Evolutionary conservation across 2,888 invertebrate genomes (phyloP), one percentile per base, ranked within the genome.

Genomic region (Eulithis prunata): DNA sequence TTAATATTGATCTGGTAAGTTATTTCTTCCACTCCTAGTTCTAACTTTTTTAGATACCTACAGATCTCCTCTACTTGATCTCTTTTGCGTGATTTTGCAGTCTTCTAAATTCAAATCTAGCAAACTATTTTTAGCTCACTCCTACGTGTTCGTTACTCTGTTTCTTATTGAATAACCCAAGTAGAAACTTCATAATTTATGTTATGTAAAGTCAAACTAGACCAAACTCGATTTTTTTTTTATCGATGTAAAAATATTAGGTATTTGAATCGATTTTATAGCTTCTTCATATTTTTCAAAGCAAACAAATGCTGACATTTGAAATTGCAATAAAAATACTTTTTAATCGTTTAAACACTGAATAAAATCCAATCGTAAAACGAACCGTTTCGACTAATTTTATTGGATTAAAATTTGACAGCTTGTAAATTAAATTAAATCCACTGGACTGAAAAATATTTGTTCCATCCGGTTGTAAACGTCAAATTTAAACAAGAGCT

Each of bases 1-100:
- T 97, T 76, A 97, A 96, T 73, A 97, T 97, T 77, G 95, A 97
- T 86, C 87, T 97, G 95, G 97, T 97, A 84, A 95, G 96, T 89
- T 7, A 14, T 21, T 1, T 51, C 28, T 51, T 32, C 10, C 2
- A 6, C 8, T 11, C 3, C 10, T 28, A 28, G 13, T 46, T 46
- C 46, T n/a, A 13, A 1, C 38, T 2, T 38, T 38, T 7, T 38
- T 38, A 3, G 8, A 38, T 38, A 8, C 38, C 1, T n/a, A n/a
- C n/a, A n/a, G n/a, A n/a, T n/a, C n/a, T n/a, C n/a, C n/a, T n/a
- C n/a, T n/a, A n/a, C n/a, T n/a, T n/a, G 8, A 38, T 3, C 38
- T 38, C 8, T 32, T 32, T 32, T 6, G 32, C 32, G 32, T 32
- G 4, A 32, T 32, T 32, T 32, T 32, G 5, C 32, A 6, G 6